phyloP scores from a whole-genome alignment of 2,113 vertebrate genomes.

The Rattus norvegicus region DNA sequence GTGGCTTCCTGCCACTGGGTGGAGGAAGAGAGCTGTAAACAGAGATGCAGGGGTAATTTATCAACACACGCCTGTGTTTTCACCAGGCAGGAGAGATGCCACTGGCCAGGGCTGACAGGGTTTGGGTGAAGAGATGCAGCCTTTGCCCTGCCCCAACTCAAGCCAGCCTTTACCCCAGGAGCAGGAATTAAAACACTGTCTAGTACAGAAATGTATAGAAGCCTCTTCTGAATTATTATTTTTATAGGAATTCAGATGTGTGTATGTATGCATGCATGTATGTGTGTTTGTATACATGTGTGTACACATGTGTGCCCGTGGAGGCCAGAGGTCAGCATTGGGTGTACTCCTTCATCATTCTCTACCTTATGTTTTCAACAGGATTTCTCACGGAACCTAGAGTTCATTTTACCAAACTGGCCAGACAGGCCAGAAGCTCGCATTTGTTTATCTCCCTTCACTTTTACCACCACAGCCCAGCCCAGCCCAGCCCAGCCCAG shows the following conservation, averaged over 20 bases:
- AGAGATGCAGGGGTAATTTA: constrained; percentile 65
- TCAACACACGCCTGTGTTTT: constrained; percentile 20
- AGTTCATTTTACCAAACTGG: neutral
- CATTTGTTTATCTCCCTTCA: neutral
- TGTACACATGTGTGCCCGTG: neutral
- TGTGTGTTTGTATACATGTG: too few relatives aligned
- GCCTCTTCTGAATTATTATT: neutral
- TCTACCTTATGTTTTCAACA: neutral
- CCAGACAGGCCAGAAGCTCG: too few relatives aligned
- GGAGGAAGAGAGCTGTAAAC: constrained; percentile 95
- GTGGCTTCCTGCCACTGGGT: constrained; percentile 95
- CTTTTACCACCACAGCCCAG: neutral
- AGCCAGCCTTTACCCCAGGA: neutral
- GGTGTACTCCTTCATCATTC: neutral
- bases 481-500: too few relatives aligned
- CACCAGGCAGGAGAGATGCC: neutral
- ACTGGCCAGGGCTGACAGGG: neutral
- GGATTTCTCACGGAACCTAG: neutral
- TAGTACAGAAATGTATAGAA: neutral
- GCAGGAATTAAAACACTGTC: neutral
- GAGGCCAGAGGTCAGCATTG: neutral
- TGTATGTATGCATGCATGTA: too few relatives aligned
- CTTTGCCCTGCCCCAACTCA: accelerated
- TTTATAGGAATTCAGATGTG: neutral
- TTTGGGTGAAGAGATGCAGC: neutral